These are phyloP conservation scores for Onychostruthus taczanowskii DNA, from an alignment of 2,113 vertebrate species.

Conservation along the genomic window DNA sequence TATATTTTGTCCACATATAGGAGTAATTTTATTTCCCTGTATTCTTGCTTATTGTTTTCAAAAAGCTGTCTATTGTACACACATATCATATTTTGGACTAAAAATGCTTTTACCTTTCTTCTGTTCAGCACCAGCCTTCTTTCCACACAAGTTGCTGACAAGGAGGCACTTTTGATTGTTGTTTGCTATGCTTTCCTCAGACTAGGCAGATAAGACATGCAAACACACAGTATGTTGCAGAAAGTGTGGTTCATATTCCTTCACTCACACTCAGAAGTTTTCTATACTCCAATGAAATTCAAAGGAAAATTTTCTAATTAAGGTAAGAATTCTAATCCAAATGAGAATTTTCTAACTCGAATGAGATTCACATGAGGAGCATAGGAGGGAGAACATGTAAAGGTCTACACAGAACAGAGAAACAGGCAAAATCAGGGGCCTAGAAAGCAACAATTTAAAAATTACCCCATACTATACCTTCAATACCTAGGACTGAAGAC, in stretches of 20 bases:
- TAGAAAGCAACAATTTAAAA: background rate
- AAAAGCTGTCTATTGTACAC: background rate
- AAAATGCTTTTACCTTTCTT: background rate
- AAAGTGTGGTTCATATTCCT: background rate
- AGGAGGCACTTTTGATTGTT: background rate
- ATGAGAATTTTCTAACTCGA: background rate
- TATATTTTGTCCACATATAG: background rate
- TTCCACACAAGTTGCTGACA: background rate
- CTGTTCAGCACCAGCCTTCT: background rate
- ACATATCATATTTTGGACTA: background rate
- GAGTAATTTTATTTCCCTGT: background rate
- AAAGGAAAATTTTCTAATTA: background rate
- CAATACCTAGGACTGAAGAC: background rate
- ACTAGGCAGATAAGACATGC: background rate
- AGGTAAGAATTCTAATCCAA: background rate
- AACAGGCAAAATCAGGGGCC: background rate
- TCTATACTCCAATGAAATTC: background rate
- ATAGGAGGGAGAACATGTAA: accelerated
- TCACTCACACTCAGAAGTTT: background rate
- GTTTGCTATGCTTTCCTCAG: background rate
- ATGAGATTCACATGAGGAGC: background rate
- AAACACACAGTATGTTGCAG: background rate
- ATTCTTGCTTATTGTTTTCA: background rate
- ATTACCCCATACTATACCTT: background rate
- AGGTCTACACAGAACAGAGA: background rate